These are phyloP conservation scores for Chironex yamaguchii DNA, from an alignment of 30 jellyfish, hydroid and myxozoan genomes.

Conservation along the genomic window DNA sequence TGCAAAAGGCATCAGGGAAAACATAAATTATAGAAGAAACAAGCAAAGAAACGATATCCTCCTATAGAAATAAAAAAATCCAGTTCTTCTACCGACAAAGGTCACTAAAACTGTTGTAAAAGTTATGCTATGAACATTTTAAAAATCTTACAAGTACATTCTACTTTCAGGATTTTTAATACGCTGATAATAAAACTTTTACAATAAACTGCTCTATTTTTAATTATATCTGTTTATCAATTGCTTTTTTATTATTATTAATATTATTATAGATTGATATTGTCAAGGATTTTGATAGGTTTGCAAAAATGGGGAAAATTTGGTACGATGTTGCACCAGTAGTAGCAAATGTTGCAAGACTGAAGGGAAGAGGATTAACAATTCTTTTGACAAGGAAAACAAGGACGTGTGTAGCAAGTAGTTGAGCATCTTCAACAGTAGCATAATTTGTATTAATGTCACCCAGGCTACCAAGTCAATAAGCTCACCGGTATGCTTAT, in stretches of 20 bases:
- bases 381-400: constrained; percentile 69
- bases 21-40: background rate
- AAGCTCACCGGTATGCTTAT: constrained; percentile 51
- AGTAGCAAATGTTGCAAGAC: constrained; percentile 75
- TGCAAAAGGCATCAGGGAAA: constrained; percentile 26
- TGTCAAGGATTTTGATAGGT: constrained; percentile 57
- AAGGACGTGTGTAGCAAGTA: constrained; percentile 75
- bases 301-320: constrained; percentile 73
- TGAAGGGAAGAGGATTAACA: constrained; percentile 30
- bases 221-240: too few species aligned
- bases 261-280: constrained; percentile 23
- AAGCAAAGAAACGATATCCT: background rate
- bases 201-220: too few species aligned
- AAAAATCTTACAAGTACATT: background rate
- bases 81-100: too few species aligned
- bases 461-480: constrained; percentile 76
- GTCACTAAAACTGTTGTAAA: background rate
- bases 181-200: too few species aligned
- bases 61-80: constrained; percentile 11
- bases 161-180: too few species aligned
- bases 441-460: constrained; percentile 59
- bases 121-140: background rate
- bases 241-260: too few species aligned
- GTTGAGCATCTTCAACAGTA: constrained; percentile 35
- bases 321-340: constrained; percentile 71